Percentiles rank a stretch among this genome's conserved stretches.
Conservation (phyloP, 2,113 vertebrate species). For the Corvus hawaiiensis region DNA sequence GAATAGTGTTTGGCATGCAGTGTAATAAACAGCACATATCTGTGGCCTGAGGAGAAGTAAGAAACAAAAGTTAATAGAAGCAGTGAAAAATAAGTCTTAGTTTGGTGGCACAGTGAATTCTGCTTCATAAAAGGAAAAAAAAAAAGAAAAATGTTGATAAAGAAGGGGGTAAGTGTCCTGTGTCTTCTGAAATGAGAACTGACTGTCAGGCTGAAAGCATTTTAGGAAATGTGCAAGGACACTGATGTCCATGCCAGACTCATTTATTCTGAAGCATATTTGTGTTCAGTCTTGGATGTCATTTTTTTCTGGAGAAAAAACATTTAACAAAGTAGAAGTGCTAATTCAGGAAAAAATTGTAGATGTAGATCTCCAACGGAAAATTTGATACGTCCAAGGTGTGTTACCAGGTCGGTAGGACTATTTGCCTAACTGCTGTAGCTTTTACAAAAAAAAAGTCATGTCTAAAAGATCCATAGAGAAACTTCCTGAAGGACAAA, state of each 20-base stretch:
- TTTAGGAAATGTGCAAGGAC: background rate
- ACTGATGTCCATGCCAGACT: background rate
- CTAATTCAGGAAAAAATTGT: background rate
- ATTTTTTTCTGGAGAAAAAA: background rate
- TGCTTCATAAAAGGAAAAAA: background rate
- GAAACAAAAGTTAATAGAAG: background rate
- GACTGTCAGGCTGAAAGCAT: background rate
- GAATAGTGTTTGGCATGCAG: background rate
- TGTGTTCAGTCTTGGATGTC: background rate
- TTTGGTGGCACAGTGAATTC: background rate
- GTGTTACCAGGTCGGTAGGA: background rate
- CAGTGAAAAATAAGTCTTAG: background rate
- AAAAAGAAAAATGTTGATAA: background rate
- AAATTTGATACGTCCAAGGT: accelerated
- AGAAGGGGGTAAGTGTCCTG: background rate
- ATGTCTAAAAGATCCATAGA: background rate
- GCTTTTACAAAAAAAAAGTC: background rate
- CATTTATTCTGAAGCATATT: background rate
- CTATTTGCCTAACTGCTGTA: background rate
- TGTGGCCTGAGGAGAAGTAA: background rate
- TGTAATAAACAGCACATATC: background rate
- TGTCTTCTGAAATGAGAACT: background rate
- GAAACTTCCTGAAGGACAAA: background rate
- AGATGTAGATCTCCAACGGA: background rate
- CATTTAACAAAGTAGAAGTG: background rate